A percentile compares a stretch with the other conserved stretches of the same genome.
These are phyloP conservation scores for Uria lomvia DNA, from an alignment of 2,113 vertebrate genomes.

Conservation along the genomic window DNA sequence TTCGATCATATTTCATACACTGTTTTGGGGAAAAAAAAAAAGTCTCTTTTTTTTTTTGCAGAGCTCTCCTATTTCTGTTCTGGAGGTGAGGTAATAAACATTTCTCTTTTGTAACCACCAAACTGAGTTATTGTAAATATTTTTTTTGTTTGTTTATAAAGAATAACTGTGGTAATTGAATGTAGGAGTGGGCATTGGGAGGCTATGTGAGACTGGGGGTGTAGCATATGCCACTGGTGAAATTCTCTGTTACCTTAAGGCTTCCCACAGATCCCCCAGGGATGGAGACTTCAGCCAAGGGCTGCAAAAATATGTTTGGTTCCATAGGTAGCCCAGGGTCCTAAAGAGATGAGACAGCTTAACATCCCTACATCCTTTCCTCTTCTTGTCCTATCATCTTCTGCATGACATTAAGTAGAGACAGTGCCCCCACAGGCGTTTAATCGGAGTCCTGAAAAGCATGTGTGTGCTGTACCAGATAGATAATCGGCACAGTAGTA, in stretches of 20 bases:
- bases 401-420: background rate
- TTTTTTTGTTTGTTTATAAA: background rate
- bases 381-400: background rate
- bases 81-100: background rate
- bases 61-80: background rate
- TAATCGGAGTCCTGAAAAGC: background rate
- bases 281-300: background rate
- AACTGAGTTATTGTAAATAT: background rate
- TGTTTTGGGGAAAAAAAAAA: background rate
- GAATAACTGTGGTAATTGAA: background rate
- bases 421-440: background rate
- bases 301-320: background rate
- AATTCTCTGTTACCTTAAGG: background rate
- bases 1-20: background rate
- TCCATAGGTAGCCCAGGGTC: background rate
- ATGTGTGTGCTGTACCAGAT: background rate
- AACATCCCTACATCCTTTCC: background rate
- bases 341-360: background rate
- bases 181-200: background rate
- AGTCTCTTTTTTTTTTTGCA: background rate
- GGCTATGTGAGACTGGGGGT: accelerated
- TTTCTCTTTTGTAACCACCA: background rate
- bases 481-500: background rate
- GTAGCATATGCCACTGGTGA: background rate
- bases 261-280: background rate